Conservation (phyloP, 2,888 invertebrate genomes). For the Tuta absoluta region DNA sequence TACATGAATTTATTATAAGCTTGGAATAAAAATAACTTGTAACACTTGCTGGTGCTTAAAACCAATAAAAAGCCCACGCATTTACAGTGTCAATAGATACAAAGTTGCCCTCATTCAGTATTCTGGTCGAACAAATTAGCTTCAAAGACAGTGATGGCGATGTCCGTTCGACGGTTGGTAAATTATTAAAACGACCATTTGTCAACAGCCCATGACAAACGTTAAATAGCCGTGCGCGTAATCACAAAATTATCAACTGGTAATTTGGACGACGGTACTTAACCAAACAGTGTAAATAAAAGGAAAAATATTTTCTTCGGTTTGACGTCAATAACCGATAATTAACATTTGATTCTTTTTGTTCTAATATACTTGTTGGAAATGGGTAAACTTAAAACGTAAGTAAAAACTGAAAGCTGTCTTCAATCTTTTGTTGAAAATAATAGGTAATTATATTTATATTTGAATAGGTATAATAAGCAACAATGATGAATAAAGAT, state of each 20-base stretch:
- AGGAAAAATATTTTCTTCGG: too few species aligned
- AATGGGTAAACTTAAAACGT: too few species aligned
- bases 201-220: conserved; percentile 24
- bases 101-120: neutral
- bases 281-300: neutral
- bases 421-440: too few species aligned
- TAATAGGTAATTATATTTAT: too few species aligned
- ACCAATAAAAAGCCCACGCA: neutral
- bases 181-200: conserved; percentile 40
- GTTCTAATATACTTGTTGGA: too few species aligned
- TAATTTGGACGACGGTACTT: neutral
- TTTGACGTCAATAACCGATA: too few species aligned
- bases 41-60: neutral
- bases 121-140: neutral
- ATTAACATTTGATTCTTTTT: too few species aligned
- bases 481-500: too few species aligned
- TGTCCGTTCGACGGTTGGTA: conserved; percentile 28
- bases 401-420: too few species aligned
- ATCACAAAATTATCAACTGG: neutral
- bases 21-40: neutral
- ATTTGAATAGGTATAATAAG: too few species aligned
- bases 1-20: too few species aligned
- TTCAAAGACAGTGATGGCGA: conserved; percentile 33
- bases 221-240: conserved; percentile 18
- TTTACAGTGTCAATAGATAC: neutral